Conservation (phyloP, 1,140 invertebrate genomes). For the Drosophila novamexicana region DNA sequence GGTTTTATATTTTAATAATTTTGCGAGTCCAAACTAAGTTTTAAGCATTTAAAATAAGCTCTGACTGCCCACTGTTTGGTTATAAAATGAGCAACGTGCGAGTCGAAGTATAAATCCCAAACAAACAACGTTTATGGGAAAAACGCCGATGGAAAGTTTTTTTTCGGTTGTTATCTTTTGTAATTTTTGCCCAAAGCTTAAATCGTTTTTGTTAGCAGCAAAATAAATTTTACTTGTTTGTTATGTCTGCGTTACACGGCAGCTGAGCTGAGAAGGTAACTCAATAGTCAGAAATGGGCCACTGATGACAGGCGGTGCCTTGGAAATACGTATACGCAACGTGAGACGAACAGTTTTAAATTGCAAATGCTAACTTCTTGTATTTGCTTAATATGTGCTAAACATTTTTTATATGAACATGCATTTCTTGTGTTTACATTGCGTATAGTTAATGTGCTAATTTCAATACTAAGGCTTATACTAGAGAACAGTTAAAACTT, state of each 20-base stretch:
- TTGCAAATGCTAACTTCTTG: not conserved
- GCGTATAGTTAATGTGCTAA: constrained; percentile 14
- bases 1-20: not conserved
- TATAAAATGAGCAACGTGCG: not conserved
- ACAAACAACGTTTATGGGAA: constrained; percentile 44
- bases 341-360: not conserved
- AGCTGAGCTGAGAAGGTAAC: constrained; percentile 41
- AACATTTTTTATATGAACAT: not conserved
- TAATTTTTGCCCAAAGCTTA: constrained; percentile 16
- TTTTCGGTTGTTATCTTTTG: constrained; percentile 16
- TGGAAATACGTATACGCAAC: constrained; percentile 18
- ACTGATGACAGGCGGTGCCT: constrained; percentile 27
- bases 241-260: constrained; percentile 33
- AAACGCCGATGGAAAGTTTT: constrained; percentile 62
- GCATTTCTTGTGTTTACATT: not conserved
- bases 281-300: constrained; percentile 25
- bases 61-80: constrained; percentile 2
- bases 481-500: too few species aligned
- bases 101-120: constrained; percentile 24
- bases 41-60: constrained; percentile 3
- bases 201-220: constrained; percentile 22
- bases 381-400: constrained; percentile 4
- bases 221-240: constrained; percentile 19
- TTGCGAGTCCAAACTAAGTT: not conserved
- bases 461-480: too few species aligned